Conservation (phyloP, 2,797 vertebrate genomes). For the Neomorphus geoffroyi region DNA sequence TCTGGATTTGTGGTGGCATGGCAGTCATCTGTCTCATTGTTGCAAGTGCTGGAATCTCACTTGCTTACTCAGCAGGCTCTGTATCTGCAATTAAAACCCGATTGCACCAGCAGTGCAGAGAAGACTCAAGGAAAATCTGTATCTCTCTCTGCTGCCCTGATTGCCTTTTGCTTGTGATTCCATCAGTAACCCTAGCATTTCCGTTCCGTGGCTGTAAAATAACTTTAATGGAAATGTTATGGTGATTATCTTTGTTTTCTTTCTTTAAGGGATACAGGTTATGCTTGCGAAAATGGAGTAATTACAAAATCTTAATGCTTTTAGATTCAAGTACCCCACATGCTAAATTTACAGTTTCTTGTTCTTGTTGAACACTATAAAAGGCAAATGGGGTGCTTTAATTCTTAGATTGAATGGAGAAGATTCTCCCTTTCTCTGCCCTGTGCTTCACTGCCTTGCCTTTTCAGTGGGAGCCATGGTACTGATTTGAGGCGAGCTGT, state of each 20-base stretch:
- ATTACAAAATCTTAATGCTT: background rate
- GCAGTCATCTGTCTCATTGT: background rate
- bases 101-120: background rate
- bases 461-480: background rate
- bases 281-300: background rate
- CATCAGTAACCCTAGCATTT: background rate
- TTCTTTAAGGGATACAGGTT: background rate
- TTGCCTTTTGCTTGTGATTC: background rate
- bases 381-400: background rate
- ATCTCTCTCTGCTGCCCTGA: background rate
- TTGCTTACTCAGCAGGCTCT: background rate
- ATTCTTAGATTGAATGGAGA: background rate
- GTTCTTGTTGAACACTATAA: background rate
- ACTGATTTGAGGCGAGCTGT: background rate
- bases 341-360: background rate
- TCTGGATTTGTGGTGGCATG: background rate
- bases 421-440: background rate
- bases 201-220: background rate
- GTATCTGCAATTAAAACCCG: background rate
- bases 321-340: background rate
- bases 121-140: background rate
- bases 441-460: background rate
- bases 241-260: background rate
- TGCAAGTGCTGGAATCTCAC: background rate
- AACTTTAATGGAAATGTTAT: background rate